Evolutionary conservation across 2,797 vertebrate species (phyloP).

Genomic region (Silurus aristotelis): DNA sequence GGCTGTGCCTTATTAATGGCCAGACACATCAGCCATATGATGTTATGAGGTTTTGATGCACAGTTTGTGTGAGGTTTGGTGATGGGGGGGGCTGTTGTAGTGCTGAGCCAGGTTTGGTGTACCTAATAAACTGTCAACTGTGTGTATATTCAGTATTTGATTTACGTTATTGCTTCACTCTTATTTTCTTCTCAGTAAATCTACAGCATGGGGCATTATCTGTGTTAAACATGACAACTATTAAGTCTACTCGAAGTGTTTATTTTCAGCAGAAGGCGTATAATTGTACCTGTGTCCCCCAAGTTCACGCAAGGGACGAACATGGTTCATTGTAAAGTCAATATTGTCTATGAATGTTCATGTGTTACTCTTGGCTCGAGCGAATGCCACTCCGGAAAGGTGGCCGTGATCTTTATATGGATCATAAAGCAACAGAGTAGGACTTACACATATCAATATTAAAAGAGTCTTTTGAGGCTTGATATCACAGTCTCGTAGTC

Average conservation of each 20-base stretch:
- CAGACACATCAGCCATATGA: background rate
- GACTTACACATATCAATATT: constrained; percentile 47
- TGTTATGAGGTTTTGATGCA: background rate
- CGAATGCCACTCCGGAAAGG: constrained; percentile 42
- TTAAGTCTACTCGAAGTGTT: constrained; percentile 13
- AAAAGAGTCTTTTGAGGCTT: constrained; percentile 20
- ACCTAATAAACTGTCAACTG: constrained; percentile 2
- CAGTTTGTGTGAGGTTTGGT: background rate
- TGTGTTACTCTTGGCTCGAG: constrained; percentile 56
- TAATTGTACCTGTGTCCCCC: constrained; percentile 10
- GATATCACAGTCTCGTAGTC: constrained; percentile 24
- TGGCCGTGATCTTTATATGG: constrained; percentile 38
- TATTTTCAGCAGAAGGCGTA: constrained; percentile 28
- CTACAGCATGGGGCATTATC: background rate
- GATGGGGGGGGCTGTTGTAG: background rate
- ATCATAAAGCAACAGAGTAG: constrained; percentile 52
- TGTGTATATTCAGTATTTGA: background rate
- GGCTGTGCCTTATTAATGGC: background rate
- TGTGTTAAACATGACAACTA: background rate
- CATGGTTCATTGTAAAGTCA: constrained; percentile 43
- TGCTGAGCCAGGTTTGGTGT: background rate
- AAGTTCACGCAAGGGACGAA: constrained; percentile 29
- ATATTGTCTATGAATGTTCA: constrained; percentile 56
- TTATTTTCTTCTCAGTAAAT: constrained; percentile 35
- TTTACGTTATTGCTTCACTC: background rate